Evolutionary conservation across 1,140 invertebrate genomes (phyloP).

Genomic region (Pseudomyrmex dendroicus): DNA sequence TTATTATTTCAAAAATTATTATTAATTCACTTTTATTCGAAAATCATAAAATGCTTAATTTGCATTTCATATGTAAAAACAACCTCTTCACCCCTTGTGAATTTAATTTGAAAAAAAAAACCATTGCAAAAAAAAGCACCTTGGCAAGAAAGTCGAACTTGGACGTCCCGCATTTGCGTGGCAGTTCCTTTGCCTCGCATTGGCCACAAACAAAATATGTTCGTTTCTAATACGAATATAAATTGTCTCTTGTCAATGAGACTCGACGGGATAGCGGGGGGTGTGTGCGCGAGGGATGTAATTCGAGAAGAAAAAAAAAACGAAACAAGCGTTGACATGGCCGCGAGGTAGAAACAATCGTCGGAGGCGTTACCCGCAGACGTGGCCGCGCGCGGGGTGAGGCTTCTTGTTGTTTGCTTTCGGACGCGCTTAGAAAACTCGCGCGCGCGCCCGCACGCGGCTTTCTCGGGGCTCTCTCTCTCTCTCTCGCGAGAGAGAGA

Average conservation of each 20-base stretch:
- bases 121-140: too few relatives aligned
- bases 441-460: constrained; percentile 1
- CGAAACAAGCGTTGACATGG: constrained; percentile 48
- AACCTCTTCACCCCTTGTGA: too few relatives aligned
- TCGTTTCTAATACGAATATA: constrained; percentile 23
- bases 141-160: too few relatives aligned
- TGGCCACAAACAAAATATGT: constrained; percentile 26
- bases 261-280: background rate
- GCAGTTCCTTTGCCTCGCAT: background rate
- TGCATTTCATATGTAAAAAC: too few relatives aligned
- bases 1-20: too few relatives aligned
- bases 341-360: constrained; percentile 45
- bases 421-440: constrained; percentile 61
- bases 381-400: background rate
- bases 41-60: too few relatives aligned
- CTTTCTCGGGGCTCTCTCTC: constrained; percentile 4
- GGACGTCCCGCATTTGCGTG: too few relatives aligned
- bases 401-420: constrained; percentile 65
- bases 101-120: too few relatives aligned
- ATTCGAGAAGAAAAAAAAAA: background rate
- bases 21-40: too few relatives aligned
- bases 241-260: constrained; percentile 35
- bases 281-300: background rate
- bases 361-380: constrained; percentile 29
- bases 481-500: background rate